Conservation (phyloP, 2,888 invertebrate genomes). For the Chaetogeoica ovagalla region DNA sequence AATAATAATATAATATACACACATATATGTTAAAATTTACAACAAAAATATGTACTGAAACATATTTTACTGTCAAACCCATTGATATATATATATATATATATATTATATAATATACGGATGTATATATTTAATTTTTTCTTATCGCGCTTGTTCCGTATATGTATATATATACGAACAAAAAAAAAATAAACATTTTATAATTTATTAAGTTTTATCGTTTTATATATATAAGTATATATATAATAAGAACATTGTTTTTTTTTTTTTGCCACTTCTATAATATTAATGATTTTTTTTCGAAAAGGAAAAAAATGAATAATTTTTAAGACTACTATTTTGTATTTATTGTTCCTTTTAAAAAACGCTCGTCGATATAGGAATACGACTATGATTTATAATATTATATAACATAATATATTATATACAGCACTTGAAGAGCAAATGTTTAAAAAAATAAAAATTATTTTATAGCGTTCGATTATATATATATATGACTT, state of each 20-base stretch:
- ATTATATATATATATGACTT: not conserved
- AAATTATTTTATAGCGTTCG: slow-evolving; percentile 28
- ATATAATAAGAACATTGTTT: slow-evolving; percentile 11
- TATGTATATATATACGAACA: not conserved
- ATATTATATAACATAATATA: not conserved
- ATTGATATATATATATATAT: not conserved
- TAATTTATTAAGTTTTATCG: slow-evolving; percentile 50
- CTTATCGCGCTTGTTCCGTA: slow-evolving; percentile 21
- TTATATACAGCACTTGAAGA: slow-evolving; percentile 15
- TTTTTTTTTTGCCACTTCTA: slow-evolving; percentile 22
- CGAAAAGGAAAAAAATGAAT: slow-evolving; percentile 13
- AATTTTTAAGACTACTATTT: slow-evolving; percentile 46
- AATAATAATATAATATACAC: not conserved
- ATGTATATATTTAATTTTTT: slow-evolving; percentile 20
- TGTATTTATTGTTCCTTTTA: slow-evolving; percentile 51
- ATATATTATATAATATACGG: not conserved
- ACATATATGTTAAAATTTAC: not conserved
- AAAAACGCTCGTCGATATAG: slow-evolving; percentile 12
- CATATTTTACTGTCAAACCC: slow-evolving; percentile 16
- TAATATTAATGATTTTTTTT: slow-evolving; percentile 13
- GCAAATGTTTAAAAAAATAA: slow-evolving; percentile 24
- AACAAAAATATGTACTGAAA: not conserved
- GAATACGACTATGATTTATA: slow-evolving; percentile 18
- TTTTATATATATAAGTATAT: slow-evolving; percentile 13
- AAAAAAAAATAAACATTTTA: slow-evolving; percentile 14